Percentiles rank a stretch among this genome's conserved stretches.
Evolutionary conservation across 2,888 invertebrate genomes (phyloP).

Genomic region (Chrysodeixis includens): DNA sequence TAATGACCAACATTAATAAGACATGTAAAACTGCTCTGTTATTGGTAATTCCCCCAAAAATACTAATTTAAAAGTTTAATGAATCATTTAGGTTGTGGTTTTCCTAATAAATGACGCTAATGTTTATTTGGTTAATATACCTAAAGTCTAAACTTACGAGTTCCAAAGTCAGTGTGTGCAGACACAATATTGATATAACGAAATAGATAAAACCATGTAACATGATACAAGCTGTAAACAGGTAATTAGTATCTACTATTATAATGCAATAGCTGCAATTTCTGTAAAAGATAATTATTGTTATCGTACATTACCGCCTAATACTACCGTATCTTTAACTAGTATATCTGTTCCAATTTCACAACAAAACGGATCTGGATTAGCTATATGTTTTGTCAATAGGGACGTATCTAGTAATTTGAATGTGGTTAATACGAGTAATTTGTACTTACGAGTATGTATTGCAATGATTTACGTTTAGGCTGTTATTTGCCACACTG

Average conservation of each 20-base stretch:
- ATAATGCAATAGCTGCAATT: neutral
- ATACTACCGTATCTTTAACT: neutral
- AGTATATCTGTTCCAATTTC: slow-evolving; percentile 1
- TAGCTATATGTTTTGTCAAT: neutral
- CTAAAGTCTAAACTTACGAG: too few relatives aligned
- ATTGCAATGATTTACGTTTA: neutral
- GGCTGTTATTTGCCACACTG: neutral
- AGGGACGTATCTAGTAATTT: neutral
- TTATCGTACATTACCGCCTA: slow-evolving; percentile 1
- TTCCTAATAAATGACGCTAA: too few relatives aligned
- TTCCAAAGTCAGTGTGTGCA: neutral
- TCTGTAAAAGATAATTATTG: neutral
- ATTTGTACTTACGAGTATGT: too few relatives aligned
- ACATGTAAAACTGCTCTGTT: too few relatives aligned
- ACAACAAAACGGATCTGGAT: neutral
- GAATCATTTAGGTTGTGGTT: too few relatives aligned
- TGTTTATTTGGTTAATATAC: too few relatives aligned
- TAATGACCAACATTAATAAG: too few relatives aligned
- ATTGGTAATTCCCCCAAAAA: too few relatives aligned
- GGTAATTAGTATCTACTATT: neutral
- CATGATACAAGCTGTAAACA: neutral
- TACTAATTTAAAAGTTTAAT: too few relatives aligned
- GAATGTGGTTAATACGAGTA: neutral
- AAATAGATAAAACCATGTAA: neutral
- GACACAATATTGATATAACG: neutral